Conservation (phyloP, 1,140 invertebrate genomes). For the Lamellibrachia luymesi region DNA sequence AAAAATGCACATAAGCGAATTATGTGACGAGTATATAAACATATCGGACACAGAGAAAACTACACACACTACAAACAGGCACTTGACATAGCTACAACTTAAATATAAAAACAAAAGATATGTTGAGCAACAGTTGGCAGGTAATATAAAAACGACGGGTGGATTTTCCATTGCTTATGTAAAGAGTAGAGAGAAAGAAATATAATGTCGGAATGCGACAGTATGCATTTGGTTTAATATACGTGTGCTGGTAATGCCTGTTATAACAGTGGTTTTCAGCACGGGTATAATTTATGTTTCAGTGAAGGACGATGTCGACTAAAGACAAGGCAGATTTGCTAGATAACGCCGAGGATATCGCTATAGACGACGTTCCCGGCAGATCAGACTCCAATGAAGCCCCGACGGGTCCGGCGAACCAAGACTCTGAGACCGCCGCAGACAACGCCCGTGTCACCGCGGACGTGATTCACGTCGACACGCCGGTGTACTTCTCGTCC, state of each 20-base stretch:
- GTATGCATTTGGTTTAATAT: not conserved
- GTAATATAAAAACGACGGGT: too few relatives aligned
- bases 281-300: not conserved
- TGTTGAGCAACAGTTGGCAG: too few relatives aligned
- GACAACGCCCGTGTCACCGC: not conserved
- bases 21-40: too few relatives aligned
- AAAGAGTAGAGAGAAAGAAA: too few relatives aligned
- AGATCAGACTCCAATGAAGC: not conserved
- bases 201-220: not conserved
- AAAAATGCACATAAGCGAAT: too few relatives aligned
- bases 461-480: not conserved
- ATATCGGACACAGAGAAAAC: too few relatives aligned
- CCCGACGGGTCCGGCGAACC: not conserved
- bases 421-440: not conserved
- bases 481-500: not conserved
- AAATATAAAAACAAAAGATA: too few relatives aligned
- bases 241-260: not conserved
- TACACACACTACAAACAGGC: too few relatives aligned
- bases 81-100: too few relatives aligned
- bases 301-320: not conserved
- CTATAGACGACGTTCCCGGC: not conserved
- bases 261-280: not conserved
- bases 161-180: too few relatives aligned
- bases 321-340: not conserved
- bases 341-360: not conserved